phyloP scores from a whole-genome alignment of 2,113 vertebrate genomes.

The cat (Felis catus) region DNA sequence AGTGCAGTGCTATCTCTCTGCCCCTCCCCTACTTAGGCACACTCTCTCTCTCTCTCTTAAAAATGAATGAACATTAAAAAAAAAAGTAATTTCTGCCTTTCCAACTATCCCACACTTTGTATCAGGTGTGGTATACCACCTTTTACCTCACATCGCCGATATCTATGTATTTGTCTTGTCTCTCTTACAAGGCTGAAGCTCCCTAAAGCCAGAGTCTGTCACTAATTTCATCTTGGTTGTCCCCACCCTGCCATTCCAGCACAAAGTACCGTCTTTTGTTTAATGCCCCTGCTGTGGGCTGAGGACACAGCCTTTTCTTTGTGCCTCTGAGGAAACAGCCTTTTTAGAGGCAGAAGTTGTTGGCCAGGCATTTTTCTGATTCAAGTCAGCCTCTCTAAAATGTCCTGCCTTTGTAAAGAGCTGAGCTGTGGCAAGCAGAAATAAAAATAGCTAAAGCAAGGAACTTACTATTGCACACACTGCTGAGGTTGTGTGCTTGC shows the following conservation, averaged over 20 bases:
- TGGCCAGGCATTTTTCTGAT: not conserved
- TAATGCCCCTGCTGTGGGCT: not conserved
- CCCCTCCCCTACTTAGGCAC: too few species aligned
- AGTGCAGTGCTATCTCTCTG: too few species aligned
- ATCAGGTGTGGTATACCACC: not conserved
- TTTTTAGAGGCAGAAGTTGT: not conserved
- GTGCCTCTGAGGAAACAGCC: not conserved
- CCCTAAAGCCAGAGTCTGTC: not conserved
- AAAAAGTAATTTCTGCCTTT: not conserved
- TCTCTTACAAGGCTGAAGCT: not conserved
- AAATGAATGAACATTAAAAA: too few species aligned
- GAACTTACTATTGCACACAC: not conserved
- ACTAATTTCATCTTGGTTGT: not conserved
- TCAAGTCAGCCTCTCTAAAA: not conserved
- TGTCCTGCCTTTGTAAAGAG: not conserved
- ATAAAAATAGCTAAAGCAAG: not conserved
- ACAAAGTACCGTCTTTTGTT: not conserved
- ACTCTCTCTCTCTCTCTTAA: too few species aligned
- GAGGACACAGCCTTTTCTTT: not conserved
- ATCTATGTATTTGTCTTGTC: not conserved
- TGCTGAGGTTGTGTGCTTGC: not conserved
- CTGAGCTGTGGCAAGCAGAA: not conserved
- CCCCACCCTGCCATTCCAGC: too few species aligned
- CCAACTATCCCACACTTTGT: not conserved
- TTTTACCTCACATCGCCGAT: not conserved